Conservation (phyloP, 1,140 invertebrate species). For the Colletes latitarsis region DNA sequence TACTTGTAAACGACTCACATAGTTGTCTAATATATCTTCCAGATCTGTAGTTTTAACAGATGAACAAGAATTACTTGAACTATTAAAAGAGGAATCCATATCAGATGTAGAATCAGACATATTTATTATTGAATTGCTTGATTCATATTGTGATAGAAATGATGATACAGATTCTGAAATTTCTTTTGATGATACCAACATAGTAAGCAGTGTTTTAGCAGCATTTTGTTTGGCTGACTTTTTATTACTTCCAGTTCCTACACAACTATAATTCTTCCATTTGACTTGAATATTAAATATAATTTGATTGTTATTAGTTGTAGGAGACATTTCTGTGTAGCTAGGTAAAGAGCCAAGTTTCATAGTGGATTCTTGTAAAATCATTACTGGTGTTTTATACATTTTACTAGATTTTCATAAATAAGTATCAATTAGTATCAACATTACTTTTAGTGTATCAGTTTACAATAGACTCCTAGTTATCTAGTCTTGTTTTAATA, state of each 20-base stretch:
- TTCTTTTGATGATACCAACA: neutral
- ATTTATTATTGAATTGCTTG: neutral
- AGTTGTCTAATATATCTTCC: neutral
- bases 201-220: constrained; percentile 16
- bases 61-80: neutral
- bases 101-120: neutral
- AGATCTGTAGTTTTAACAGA: neutral
- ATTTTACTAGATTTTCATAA: constrained; percentile 13
- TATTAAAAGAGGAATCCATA: neutral
- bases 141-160: neutral
- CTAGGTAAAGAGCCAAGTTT: constrained; percentile 12
- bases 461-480: too few relatives aligned
- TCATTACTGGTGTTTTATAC: constrained; percentile 15
- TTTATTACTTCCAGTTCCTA: constrained; percentile 20
- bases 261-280: neutral
- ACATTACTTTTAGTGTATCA: neutral
- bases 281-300: constrained; percentile 7
- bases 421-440: neutral
- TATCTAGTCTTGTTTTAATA: too few relatives aligned
- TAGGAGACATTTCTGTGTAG: neutral
- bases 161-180: neutral
- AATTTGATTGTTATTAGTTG: too few relatives aligned
- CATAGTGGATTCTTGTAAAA: constrained; percentile 13
- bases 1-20: constrained; percentile 31
- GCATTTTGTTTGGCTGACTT: constrained; percentile 39